A percentile compares a stretch with the other conserved stretches of the same genome.
Evolutionary conservation across 2,797 vertebrate species (phyloP).

Genomic region (Otus scops): DNA sequence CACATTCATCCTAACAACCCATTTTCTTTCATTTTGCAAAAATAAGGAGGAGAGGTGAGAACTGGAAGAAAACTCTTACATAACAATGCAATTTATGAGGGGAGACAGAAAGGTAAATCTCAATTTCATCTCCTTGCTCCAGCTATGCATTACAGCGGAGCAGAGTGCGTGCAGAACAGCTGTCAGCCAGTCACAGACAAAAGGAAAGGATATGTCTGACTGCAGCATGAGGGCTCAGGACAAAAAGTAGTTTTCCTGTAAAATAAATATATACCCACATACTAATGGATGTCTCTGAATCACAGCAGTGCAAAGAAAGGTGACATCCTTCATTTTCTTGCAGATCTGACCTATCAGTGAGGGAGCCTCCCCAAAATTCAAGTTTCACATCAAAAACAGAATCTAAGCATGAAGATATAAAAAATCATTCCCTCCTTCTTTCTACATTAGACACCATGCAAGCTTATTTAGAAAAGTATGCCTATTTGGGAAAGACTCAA

Average conservation of each 20-base stretch:
- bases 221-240: neutral
- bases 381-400: neutral
- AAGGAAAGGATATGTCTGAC: neutral
- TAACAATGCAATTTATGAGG: neutral
- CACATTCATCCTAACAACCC: accelerated
- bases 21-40: neutral
- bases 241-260: neutral
- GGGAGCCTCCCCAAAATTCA: neutral
- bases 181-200: neutral
- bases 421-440: neutral
- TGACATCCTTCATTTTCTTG: neutral
- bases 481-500: neutral
- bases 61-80: neutral
- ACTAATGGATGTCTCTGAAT: neutral
- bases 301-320: neutral
- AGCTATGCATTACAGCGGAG: neutral
- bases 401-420: neutral
- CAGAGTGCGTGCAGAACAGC: neutral
- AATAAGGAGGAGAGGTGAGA: neutral
- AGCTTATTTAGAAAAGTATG: neutral
- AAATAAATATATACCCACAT: neutral
- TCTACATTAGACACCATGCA: neutral
- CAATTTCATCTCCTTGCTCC: neutral
- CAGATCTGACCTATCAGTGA: neutral
- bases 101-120: neutral